Base-by-base conservation (phyloP, 1,140 invertebrate species). In the Aphidius ervi region DNA sequence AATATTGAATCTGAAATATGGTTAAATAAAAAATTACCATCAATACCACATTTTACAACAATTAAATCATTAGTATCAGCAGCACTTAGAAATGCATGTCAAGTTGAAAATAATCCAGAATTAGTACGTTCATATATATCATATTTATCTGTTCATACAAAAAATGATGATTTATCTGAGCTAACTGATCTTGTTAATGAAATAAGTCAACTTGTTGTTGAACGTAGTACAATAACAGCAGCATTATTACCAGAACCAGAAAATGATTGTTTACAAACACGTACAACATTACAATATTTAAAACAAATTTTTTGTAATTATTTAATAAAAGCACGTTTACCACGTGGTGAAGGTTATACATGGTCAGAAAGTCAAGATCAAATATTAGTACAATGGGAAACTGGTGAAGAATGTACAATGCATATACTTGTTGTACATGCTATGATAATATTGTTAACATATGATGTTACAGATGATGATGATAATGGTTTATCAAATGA, bases 351-450 rank as follows among this genome's bases (percentile, higher is more conserved):
- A 56, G 83, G 82, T 0, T 87, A 86, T 65, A 82, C 81, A 8
- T 88, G 87, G 84, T 84, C 84, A 6, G 86, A 89, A 58, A 86
- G 83, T 63, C 87, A 89, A 58, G 87, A 88, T 67, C 81, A 88
- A 58, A 82, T 91, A 31, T 74, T 91, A 23, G 85, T 98, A 5
- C 87, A 92, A 65, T 98, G 95, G 90, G 82, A 85, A n/a, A 85
- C 84, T 47, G 92, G 92, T 0, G 87, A 93, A 58, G 86, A 90
- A 66, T 90, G 91, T 46, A 91, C 89, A 0, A 83, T 98, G 75
- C 91, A 95, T 71, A 88, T 95, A 61, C 78, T 95, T 5, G 88
- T 97, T 0, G 92, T 97, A 41, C 94, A 98, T 72, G 93, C 95
- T 3, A 93, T 96, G 77, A 90, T 97, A n/a, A 95, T 97, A 67